phyloP scores from a whole-genome alignment of 1,140 invertebrate genomes.

The Linepithema humile region DNA sequence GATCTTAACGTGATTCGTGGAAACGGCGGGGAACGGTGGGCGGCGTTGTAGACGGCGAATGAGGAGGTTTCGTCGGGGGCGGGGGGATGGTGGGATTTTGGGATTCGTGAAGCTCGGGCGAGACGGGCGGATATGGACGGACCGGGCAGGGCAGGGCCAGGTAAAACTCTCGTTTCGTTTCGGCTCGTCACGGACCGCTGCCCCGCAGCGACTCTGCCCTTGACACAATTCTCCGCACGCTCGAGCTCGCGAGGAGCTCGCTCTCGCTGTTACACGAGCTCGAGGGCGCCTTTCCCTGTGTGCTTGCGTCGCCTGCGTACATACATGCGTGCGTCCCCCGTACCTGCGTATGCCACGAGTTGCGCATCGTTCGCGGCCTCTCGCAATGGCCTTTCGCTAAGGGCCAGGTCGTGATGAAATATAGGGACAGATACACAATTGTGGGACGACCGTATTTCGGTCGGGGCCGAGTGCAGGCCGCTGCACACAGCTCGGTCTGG shows the following conservation, averaged over 20 bases:
- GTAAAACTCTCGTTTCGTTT: slow-evolving; percentile 76
- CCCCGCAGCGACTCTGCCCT: slow-evolving; percentile 78
- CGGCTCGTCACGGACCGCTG: slow-evolving; percentile 79
- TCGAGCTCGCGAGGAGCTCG: slow-evolving; percentile 59
- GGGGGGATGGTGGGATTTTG: slow-evolving; percentile 42
- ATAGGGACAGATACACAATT: neutral
- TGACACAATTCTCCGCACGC: slow-evolving; percentile 79
- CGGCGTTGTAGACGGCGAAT: neutral
- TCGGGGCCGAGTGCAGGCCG: neutral
- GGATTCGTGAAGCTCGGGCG: slow-evolving; percentile 40
- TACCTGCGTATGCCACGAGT: slow-evolving; percentile 15
- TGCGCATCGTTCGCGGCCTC: slow-evolving; percentile 1
- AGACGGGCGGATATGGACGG: slow-evolving; percentile 9
- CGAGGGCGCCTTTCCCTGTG: slow-evolving; percentile 58
- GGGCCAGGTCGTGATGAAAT: neutral
- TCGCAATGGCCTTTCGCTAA: slow-evolving; percentile 32
- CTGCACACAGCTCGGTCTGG: neutral
- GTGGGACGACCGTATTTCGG: neutral
- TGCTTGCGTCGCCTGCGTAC: neutral
- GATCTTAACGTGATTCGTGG: slow-evolving; percentile 31
- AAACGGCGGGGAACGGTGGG: neutral
- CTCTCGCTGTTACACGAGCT: slow-evolving; percentile 62
- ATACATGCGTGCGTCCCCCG: slow-evolving; percentile 2
- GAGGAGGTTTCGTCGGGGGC: slow-evolving; percentile 13
- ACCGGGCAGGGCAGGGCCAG: slow-evolving; percentile 46